Evolutionary conservation across 2,888 invertebrate species (phyloP).

Genomic region (Synanthedon myopaeformis): DNA sequence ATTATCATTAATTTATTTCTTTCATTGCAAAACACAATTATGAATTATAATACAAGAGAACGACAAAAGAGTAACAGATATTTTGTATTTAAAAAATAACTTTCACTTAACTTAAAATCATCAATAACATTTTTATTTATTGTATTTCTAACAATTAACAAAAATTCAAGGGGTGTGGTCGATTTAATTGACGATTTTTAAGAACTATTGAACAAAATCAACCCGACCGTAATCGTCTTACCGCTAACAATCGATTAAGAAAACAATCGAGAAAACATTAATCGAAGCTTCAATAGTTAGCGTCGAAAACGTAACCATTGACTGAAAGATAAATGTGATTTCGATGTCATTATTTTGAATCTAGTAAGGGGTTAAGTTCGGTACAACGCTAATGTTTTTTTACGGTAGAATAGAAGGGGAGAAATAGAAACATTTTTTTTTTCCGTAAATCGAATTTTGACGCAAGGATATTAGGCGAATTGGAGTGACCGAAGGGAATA

Average conservation of each 20-base stretch:
- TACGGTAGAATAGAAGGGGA: conserved; percentile 40
- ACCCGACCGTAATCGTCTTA: conserved; percentile 35
- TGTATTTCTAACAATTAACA: not conserved
- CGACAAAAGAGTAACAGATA: too few species aligned
- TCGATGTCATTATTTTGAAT: conserved; percentile 27
- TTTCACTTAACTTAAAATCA: too few species aligned
- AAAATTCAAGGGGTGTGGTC: conserved; percentile 39
- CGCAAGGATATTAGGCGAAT: conserved; percentile 49
- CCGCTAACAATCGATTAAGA: conserved; percentile 47
- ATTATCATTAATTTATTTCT: too few species aligned
- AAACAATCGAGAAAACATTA: conserved; percentile 35
- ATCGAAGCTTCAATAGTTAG: conserved; percentile 22
- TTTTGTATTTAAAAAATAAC: too few species aligned
- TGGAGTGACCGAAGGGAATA: conserved; percentile 52
- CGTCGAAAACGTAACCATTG: conserved; percentile 20
- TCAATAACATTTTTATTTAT: not conserved
- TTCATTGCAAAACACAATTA: too few species aligned
- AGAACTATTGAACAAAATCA: conserved; percentile 18
- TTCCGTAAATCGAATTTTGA: conserved; percentile 59
- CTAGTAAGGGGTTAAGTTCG: conserved; percentile 21
- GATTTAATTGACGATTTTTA: conserved; percentile 18
- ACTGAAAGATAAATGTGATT: conserved; percentile 31
- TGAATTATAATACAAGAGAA: too few species aligned
- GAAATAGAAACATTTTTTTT: conserved; percentile 30
- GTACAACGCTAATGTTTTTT: conserved; percentile 43